Base-by-base conservation (phyloP, 92 coral and sea anemone species). In the Phenganax marumi region DNA sequence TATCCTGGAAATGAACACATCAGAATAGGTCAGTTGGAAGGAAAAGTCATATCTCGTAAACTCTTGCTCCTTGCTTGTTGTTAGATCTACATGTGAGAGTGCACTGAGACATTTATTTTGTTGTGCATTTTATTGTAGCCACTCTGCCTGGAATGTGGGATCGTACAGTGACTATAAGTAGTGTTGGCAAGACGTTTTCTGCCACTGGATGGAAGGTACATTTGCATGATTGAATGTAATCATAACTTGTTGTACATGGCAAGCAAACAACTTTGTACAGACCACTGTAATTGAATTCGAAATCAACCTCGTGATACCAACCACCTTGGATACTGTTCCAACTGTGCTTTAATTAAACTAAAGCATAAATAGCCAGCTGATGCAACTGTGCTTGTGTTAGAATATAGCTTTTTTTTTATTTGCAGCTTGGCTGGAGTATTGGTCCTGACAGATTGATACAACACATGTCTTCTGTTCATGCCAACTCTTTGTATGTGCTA, bases 71-170 rank as follows among this genome's bases (percentile, higher is more conserved):
- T 19, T 2, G 50, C 81, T 25, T 13, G 8, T 50, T 5, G 43
- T 33, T 33, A 33, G 43, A 5, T 2, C 3, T 33, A 33, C 43
- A 33, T 33, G 2, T 5, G 5, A 33, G 43, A 33, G 5, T 33
- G 43, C 43, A 33, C 43, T 33, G 43, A 33, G 43, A 33, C 43
- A 33, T 33, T 33, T 1, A 33, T 33, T 33, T 16, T 26, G 18
- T 21, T 9, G 7, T 23, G 43, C 3, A 77, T 8, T 47, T 66
- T 57, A 61, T 47, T 39, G 17, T 64, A 96, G 99, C 99, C 10
- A 92, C 99, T 10, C 81, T 96, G 8, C 99, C 99, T 52, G 99
- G 90, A 3, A 96, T 96, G 99, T 96, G 99, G 99, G 99, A 95
- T 63, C 85, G 93, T 53, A 95, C 98, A 65, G 81, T 95, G 17